phyloP scores from a whole-genome alignment of 1,140 invertebrate genomes.

The Cherax quadricarinatus region DNA sequence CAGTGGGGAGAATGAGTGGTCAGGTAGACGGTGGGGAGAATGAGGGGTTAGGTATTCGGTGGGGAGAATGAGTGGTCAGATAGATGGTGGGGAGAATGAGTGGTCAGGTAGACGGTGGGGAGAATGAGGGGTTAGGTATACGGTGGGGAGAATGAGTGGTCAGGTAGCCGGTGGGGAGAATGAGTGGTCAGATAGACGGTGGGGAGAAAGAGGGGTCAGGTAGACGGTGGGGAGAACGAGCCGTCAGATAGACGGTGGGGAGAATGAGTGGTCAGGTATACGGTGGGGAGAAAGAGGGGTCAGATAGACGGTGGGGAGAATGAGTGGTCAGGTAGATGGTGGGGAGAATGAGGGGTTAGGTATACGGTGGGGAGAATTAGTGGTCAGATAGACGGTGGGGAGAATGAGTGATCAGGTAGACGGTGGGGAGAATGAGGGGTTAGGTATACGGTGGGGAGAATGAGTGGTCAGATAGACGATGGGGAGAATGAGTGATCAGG shows the following conservation, averaged over 20 bases:
- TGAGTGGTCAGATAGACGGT: background rate
- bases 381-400: background rate
- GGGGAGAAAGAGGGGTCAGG: background rate
- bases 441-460: background rate
- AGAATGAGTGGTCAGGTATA: background rate
- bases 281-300: background rate
- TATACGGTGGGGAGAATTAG: background rate
- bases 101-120: background rate
- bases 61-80: no score
- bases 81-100: background rate
- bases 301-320: background rate
- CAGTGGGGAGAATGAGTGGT: background rate
- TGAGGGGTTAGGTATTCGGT: no score
- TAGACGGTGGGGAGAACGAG: background rate
- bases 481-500: background rate
- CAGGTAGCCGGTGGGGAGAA: background rate
- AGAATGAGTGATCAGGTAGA: background rate
- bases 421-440: background rate
- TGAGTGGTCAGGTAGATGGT: no score
- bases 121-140: background rate
- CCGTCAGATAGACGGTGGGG: background rate
- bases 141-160: background rate
- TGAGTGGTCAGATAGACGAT: background rate
- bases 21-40: background rate
- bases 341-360: no score